Evolutionary conservation across 2,113 vertebrate genomes (phyloP).

Genomic region (Bostrychus sinensis): DNA sequence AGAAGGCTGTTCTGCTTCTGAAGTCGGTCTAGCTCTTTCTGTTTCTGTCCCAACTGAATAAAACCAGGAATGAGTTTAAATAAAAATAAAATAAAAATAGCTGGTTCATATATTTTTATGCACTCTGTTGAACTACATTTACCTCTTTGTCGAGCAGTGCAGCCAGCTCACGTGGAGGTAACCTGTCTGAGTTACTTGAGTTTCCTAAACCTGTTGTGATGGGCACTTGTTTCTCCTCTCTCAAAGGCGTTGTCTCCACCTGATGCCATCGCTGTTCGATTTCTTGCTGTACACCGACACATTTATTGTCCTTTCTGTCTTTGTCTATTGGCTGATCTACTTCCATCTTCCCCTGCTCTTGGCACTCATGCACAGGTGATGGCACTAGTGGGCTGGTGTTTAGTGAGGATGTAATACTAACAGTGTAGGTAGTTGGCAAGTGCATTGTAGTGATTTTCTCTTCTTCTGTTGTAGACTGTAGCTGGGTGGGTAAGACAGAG

Average conservation of each 20-base stretch:
- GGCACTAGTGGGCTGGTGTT: constrained; percentile 36
- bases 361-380: constrained; percentile 26
- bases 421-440: constrained; percentile 38
- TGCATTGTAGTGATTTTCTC: constrained; percentile 34
- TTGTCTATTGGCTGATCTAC: constrained; percentile 77
- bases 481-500: constrained; percentile 43
- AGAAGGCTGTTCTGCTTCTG: constrained; percentile 91
- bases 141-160: constrained; percentile 93
- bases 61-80: background rate
- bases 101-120: background rate
- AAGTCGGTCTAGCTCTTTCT: constrained; percentile 89
- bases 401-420: constrained; percentile 36
- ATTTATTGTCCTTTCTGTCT: constrained; percentile 52
- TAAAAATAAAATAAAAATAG: background rate
- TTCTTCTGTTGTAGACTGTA: constrained; percentile 49
- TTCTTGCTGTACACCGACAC: constrained; percentile 86
- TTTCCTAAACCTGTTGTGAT: constrained; percentile 83
- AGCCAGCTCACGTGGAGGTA: constrained; percentile 84
- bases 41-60: constrained; percentile 89
- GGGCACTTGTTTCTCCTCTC: constrained; percentile 95
- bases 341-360: constrained; percentile 85
- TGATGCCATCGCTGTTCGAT: constrained; percentile 98
- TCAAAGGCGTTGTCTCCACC: constrained; percentile 92
- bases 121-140: background rate
- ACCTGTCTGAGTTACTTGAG: constrained; percentile 70